phyloP scores from a whole-genome alignment of 1,140 invertebrate species.

The Ectropis grisescens region DNA sequence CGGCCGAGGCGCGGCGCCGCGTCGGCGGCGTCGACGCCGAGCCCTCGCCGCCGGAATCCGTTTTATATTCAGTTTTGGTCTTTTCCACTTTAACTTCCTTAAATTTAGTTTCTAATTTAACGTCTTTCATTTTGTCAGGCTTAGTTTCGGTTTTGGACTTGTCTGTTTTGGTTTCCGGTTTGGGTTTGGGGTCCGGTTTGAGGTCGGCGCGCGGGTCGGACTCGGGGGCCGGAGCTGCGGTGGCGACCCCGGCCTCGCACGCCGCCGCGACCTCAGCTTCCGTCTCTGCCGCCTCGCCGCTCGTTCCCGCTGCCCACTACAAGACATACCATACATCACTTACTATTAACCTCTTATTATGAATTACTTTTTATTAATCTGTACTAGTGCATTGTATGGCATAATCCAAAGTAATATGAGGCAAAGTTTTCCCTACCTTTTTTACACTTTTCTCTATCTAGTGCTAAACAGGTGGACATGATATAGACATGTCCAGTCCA shows the following conservation, averaged over 20 bases:
- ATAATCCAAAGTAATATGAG: background rate
- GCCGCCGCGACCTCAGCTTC: slow-evolving; percentile 14
- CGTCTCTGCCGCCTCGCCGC: slow-evolving; percentile 12
- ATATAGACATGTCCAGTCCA: too few species aligned
- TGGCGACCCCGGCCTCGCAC: slow-evolving; percentile 14
- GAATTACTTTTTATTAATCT: slow-evolving; percentile 1
- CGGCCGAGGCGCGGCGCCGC: slow-evolving; percentile 36
- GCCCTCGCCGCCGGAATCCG: slow-evolving; percentile 15
- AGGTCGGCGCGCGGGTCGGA: slow-evolving; percentile 10
- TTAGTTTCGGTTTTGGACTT: slow-evolving; percentile 3
- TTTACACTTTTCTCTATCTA: too few species aligned
- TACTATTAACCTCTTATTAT: background rate
- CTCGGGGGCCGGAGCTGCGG: slow-evolving; percentile 7
- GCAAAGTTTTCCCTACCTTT: too few species aligned
- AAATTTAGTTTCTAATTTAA: too few species aligned
- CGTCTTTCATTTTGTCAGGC: too few species aligned
- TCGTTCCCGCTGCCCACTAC: slow-evolving; percentile 32
- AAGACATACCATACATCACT: slow-evolving; percentile 1
- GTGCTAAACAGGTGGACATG: too few species aligned
- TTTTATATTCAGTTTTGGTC: slow-evolving; percentile 4
- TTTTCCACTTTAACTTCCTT: slow-evolving; percentile 1
- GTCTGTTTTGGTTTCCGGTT: slow-evolving; percentile 4
- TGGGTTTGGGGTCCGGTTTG: slow-evolving; percentile 6
- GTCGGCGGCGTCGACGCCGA: slow-evolving; percentile 19
- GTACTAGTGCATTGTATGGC: background rate